These are phyloP conservation scores for Agrypnus murinus DNA, from an alignment of 2,888 invertebrate species.

Conservation along the genomic window DNA sequence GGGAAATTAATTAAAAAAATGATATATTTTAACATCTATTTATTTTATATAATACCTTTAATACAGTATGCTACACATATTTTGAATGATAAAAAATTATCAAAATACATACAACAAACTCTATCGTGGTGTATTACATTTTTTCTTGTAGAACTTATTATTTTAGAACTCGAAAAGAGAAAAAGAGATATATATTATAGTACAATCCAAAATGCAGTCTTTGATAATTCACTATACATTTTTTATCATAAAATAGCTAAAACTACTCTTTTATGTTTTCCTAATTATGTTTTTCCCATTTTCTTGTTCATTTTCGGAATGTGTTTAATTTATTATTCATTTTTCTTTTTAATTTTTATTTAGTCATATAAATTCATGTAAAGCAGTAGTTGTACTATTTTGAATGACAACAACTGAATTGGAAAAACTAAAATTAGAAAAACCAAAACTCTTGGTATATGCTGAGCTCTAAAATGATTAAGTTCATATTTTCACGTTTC, in stretches of 20 bases:
- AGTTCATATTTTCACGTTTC: constrained; percentile 40
- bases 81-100: constrained; percentile 56
- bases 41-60: constrained; percentile 67
- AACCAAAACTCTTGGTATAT: neutral
- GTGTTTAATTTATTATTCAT: neutral
- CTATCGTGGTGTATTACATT: constrained; percentile 63
- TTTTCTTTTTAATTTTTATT: neutral
- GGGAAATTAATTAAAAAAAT: neutral
- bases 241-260: constrained; percentile 6
- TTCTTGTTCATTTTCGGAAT: neutral
- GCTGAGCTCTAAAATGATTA: constrained; percentile 53
- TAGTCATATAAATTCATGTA: too few species aligned
- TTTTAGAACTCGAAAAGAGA: constrained; percentile 53
- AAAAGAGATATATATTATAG: constrained; percentile 6
- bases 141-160: constrained; percentile 53
- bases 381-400: too few species aligned
- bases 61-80: constrained; percentile 66
- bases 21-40: constrained; percentile 66
- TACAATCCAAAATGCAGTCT: constrained; percentile 15
- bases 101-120: constrained; percentile 66
- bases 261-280: neutral
- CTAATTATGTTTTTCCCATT: constrained; percentile 10
- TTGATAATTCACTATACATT: constrained; percentile 9
- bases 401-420: neutral
- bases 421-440: constrained; percentile 13